Percentiles rank a stretch among this genome's conserved stretches.
These are phyloP conservation scores for Ophioderma brevispina DNA, from an alignment of 35 echinoderm and acorn worm genomes.

Conservation along the genomic window DNA sequence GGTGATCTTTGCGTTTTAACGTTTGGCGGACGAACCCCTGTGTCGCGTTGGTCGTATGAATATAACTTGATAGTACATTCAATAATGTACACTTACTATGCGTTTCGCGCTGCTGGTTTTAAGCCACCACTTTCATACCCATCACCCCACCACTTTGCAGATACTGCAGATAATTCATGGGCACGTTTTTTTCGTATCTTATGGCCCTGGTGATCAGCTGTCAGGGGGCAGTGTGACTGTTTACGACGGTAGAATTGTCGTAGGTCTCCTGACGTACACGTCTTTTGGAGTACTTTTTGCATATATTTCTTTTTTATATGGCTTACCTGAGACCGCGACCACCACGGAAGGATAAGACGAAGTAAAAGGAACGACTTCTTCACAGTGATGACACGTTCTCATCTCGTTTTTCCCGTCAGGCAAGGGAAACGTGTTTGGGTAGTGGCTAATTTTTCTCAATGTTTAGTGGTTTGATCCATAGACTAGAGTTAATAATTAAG, in stretches of 20 bases:
- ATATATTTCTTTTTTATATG: slow-evolving; percentile 75
- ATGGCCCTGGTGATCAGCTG: slow-evolving; percentile 24
- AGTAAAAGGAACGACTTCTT: too few species aligned
- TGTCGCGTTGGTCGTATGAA: slow-evolving; percentile 65
- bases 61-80: slow-evolving; percentile 93
- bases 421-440: too few species aligned
- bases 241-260: slow-evolving; percentile 30
- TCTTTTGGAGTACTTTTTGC: slow-evolving; percentile 86
- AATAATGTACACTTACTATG: slow-evolving; percentile 95
- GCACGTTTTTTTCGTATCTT: slow-evolving; percentile 65
- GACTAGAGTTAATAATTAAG: too few species aligned
- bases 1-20: slow-evolving; percentile 71
- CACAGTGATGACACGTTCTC: too few species aligned
- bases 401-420: too few species aligned
- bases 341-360: not conserved
- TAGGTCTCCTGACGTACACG: slow-evolving; percentile 63
- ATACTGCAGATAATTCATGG: slow-evolving; percentile 89
- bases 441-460: too few species aligned
- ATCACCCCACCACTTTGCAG: slow-evolving; percentile 83
- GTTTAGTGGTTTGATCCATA: too few species aligned
- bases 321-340: slow-evolving; percentile 43
- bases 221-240: slow-evolving; percentile 30
- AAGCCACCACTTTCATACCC: slow-evolving; percentile 51
- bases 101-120: slow-evolving; percentile 59
- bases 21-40: slow-evolving; percentile 49